Evolutionary conservation across 2,797 vertebrate genomes (phyloP).

Genomic region (Dendrocincla fuliginosa): DNA sequence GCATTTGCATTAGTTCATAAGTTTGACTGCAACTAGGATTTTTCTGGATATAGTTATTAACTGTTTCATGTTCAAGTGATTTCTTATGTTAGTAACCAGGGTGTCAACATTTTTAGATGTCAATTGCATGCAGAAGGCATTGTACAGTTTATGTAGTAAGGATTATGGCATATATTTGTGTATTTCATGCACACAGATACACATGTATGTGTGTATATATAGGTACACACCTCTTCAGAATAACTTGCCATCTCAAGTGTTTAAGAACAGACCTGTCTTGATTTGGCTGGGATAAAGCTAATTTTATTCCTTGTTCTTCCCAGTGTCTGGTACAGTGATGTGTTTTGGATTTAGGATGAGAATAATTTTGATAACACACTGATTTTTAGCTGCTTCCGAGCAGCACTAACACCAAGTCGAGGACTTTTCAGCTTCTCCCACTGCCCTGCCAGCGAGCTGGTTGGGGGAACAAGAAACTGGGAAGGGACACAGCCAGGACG

Average conservation of each 20-base stretch:
- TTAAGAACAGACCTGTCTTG: background rate
- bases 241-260: background rate
- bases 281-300: background rate
- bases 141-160: background rate
- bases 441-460: background rate
- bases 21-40: background rate
- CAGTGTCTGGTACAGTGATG: background rate
- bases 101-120: background rate
- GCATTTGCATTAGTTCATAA: background rate
- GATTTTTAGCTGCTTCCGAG: background rate
- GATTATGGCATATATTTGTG: background rate
- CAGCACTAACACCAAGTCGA: background rate
- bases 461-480: background rate
- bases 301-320: background rate
- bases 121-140: background rate
- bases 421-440: background rate
- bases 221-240: background rate
- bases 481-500: background rate
- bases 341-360: background rate
- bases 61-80: background rate
- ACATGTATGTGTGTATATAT: rapidly evolving
- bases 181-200: background rate
- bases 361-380: no score
- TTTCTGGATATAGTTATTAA: background rate
- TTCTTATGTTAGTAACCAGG: background rate